Percentiles rank a stretch among this genome's conserved stretches.
Evolutionary conservation across 2,113 vertebrate genomes (phyloP).

Genomic region (Campylomormyrus numenius): DNA sequence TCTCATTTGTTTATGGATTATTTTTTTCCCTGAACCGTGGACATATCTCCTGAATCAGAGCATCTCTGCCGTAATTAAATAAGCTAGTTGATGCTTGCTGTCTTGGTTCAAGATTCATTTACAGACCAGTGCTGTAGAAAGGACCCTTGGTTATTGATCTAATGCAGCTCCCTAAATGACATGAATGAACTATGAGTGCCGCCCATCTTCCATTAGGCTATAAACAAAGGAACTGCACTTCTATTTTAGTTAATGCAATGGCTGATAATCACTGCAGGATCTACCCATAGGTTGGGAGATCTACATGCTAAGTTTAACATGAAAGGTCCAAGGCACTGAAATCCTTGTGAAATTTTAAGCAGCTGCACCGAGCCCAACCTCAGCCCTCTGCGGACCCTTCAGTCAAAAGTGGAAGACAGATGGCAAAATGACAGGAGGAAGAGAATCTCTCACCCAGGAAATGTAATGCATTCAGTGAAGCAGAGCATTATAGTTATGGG

Average conservation of each 20-base stretch:
- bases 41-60: background rate
- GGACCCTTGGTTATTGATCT: constrained; percentile 47
- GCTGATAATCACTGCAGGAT: constrained; percentile 42
- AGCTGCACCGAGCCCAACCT: background rate
- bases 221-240: constrained; percentile 37
- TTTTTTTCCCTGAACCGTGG: constrained; percentile 16
- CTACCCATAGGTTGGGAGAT: constrained; percentile 10
- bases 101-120: constrained; percentile 53
- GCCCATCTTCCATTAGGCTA: constrained; percentile 37
- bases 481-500: background rate
- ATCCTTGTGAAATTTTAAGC: background rate
- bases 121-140: constrained; percentile 42
- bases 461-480: background rate
- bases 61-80: constrained; percentile 17
- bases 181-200: constrained; percentile 47
- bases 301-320: background rate
- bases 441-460: background rate
- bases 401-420: background rate
- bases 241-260: constrained; percentile 27
- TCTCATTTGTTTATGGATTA: constrained; percentile 44
- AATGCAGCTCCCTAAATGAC: constrained; percentile 54
- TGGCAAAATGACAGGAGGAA: background rate
- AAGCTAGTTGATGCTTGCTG: constrained; percentile 34
- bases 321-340: background rate
- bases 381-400: background rate